Base-by-base conservation (phyloP, 2,888 invertebrate species). In the Heteromyza rotundicornis region DNA sequence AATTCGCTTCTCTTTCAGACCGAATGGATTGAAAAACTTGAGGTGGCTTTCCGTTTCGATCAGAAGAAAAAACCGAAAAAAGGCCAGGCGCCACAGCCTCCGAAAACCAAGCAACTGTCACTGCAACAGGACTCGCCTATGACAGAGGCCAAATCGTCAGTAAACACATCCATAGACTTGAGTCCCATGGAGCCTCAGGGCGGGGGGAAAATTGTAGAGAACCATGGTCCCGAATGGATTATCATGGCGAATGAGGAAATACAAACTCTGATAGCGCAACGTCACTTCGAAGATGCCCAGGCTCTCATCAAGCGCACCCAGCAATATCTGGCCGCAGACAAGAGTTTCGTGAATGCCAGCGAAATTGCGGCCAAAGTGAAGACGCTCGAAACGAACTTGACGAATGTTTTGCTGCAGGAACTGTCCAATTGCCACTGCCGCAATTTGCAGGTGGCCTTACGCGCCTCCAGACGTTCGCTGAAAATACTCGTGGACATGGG, bases 21-120 rank as follows among this genome's bases (percentile, higher is more conserved):
- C 84, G 95, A 96, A 77, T 97, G 97, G 97, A 85, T 97, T 69
- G 95, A 95, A 69, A 92, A 94, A 78, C 91, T 96, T 79, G 97
- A 97, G 78, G 87, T 91, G 69, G 93, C 94, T 0, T 95, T 97
- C 80, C 95, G 94, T 79, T 87, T 90, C 67, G 88, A 92, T 76
- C 84, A 74, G 27, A 77, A 78, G 40, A 81, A 81, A 63, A 82
- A 81, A 58, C 23, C 74, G 84, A 76, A 87, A 85, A 80, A 86
- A 82, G 75, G 83, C 0, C 76, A 86, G 81, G 84, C 87, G 74
- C 82, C 83, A 1, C 80, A 80, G 55, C 82, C 83, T 2, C 82
- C 83, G 2, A 71, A 64, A n/a, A 70, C 79, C 3, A 52, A 66
- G n/a, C 60, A 59, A 19, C 23, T 57, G 1, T 53, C 64, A 2